phyloP scores from a whole-genome alignment of 2,797 vertebrate species.

The Hephaestus fuliginosus region DNA sequence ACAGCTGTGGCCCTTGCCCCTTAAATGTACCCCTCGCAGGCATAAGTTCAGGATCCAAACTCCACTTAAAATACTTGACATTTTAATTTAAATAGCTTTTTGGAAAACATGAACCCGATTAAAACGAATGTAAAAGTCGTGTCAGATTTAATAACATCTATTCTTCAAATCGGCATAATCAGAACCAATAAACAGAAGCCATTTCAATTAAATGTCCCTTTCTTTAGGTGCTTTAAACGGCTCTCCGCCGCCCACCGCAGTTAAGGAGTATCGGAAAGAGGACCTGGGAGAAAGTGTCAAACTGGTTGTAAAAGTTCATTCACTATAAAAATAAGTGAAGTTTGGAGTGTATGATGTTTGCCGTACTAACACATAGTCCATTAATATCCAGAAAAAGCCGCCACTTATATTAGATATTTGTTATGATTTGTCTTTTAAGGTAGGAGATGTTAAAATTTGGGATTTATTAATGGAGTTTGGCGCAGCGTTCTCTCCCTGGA shows the following conservation, averaged over 20 bases:
- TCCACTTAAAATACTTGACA: not conserved
- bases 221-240: not conserved
- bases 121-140: accelerated
- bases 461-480: conserved; percentile 4
- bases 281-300: not conserved
- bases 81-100: accelerated
- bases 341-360: accelerated
- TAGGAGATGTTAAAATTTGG: accelerated
- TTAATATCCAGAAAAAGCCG: no score
- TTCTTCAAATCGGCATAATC: conserved; percentile 3
- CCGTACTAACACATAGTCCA: not conserved
- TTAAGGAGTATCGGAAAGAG: no score
- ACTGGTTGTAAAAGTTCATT: not conserved
- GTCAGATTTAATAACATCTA: accelerated
- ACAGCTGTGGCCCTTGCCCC: conserved; percentile 1
- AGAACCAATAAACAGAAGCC: not conserved
- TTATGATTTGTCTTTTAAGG: accelerated
- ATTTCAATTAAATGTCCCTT: accelerated
- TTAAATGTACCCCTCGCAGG: not conserved
- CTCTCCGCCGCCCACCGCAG: not conserved
- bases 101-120: accelerated
- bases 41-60: not conserved
- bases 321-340: not conserved
- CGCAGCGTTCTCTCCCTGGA: not conserved
- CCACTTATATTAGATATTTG: accelerated